Base-by-base conservation (phyloP, 2,797 vertebrate genomes). In the Chelon labrosus region DNA sequence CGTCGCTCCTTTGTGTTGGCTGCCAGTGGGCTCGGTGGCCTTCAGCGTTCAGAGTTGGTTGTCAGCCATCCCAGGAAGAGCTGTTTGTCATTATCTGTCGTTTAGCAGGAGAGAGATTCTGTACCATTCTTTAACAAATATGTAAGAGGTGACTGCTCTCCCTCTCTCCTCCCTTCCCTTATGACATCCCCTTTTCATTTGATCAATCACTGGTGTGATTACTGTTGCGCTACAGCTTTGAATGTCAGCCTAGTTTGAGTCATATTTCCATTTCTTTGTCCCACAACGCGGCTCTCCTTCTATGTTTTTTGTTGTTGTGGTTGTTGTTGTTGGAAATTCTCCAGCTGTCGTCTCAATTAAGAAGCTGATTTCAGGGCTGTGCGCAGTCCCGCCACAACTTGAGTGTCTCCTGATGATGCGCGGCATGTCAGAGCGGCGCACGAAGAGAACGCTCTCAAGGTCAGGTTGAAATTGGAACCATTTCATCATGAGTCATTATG, bases 401-500 rank as follows among this genome's bases (percentile, higher is more conserved):
- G 13, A 84, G 78, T 68, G 86, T 84, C 82, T 84, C 79, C 66
- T 20, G 74, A 84, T 77, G 76, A 85, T 31, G 55, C 10, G 10
- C 66, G 58, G 75, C 71, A 79, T 74, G 67, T 88, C 81, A 50
- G 72, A 58, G 17, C 69, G 5, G 60, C 47, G 63, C 69, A 20
- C 47, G 65, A 80, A 54, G 75, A 80, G 74, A 85, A 77, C 51
- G 10, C 52, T 73, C 70, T 88, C 89, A 92, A 92, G 93, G 93
- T 93, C 88, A 86, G 78, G 79, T 81, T 79, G 77, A 87, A 90
- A 92, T 84, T 87, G 86, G 84, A 91, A 60, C 87, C 68, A 73
- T 92, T 91, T 91, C 85, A 87, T 89, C 83, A 83, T 66, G 81
- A 89, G 65, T 83, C 87, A 82, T 86, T 82, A 88, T 80, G 86